Evolutionary conservation across 2,797 vertebrate species (phyloP), one percentile per base, ranked within the genome.

Genomic region (Leuciscus waleckii): DNA sequence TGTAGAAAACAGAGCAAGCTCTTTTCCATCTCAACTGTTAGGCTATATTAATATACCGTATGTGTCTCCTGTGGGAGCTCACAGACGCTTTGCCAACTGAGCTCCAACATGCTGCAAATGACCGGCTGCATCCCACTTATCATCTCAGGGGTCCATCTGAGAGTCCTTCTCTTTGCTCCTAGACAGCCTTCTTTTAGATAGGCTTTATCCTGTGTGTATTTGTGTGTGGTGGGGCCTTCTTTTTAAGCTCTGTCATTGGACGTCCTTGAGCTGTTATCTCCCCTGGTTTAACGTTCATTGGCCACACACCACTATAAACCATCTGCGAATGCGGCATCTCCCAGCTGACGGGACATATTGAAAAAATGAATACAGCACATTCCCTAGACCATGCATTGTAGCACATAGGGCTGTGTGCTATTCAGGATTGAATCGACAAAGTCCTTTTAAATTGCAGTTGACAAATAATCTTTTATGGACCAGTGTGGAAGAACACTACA

Each of bases 1-100:
- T 10, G 82, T 71, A 90, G 91, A 89, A 92, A 92, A 93, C 91
- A 92, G 88, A 87, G 88, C 32, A 74, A 89, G 90, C 84, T 61
- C 73, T 76, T 80, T 89, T 88, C 91, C 67, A 78, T 79, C 88
- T 90, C 92, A 93, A 94, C 91, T 91, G 81, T 1, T 84, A 56
- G 67, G 16, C n/a, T 70, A 32, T 89, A 89, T 94, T 90, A 87
- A 91, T 93, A 92, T 82, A 83, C 79, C 61, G 63, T 86, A 81
- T 86, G 35, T 80, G 29, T 88, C 80, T 84, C 81, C 58, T 35
- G 70, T 56, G 81, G 87, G 69, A 67, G 79, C 81, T 81, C 32
- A 51, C 29, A 78, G 26, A 58, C 79, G 76, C 81, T 35, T 65
- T 54, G 73, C 63, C 82, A 83, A 71, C 87, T 88, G 81, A 91